Evolutionary conservation across 2,113 vertebrate species (phyloP).

Genomic region (Oplegnathus fasciatus): DNA sequence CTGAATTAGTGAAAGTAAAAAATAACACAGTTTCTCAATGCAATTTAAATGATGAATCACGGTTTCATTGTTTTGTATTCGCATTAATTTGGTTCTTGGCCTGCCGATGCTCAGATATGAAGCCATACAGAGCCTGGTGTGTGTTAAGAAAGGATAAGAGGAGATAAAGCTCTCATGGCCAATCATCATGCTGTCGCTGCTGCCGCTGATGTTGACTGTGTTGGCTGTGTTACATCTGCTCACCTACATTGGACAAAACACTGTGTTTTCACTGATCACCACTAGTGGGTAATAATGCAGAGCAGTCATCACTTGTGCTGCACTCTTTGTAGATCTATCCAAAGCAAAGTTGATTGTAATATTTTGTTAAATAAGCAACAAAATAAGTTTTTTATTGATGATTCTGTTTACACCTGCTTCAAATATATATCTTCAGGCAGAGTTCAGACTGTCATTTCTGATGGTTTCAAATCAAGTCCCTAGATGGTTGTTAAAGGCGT

Average conservation of each 20-base stretch:
- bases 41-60: conserved; percentile 42
- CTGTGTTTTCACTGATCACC: neutral
- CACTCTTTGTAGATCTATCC: neutral
- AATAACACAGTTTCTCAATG: conserved; percentile 29
- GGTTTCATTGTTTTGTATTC: conserved; percentile 19
- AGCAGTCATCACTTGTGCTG: neutral
- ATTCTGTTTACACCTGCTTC: neutral
- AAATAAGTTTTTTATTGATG: neutral
- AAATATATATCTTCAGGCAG: neutral
- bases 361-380: neutral
- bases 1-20: conserved; percentile 63
- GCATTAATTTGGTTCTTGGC: neutral
- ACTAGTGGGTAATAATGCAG: neutral
- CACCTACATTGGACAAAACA: neutral
- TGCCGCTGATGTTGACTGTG: neutral
- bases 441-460: neutral
- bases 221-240: neutral
- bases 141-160: neutral
- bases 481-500: neutral
- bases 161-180: neutral
- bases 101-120: neutral
- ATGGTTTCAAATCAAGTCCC: neutral
- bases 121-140: neutral
- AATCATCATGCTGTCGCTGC: neutral
- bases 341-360: neutral